Base-by-base conservation (phyloP, 1,140 invertebrate species). In the Oreohelix idahoensis region DNA sequence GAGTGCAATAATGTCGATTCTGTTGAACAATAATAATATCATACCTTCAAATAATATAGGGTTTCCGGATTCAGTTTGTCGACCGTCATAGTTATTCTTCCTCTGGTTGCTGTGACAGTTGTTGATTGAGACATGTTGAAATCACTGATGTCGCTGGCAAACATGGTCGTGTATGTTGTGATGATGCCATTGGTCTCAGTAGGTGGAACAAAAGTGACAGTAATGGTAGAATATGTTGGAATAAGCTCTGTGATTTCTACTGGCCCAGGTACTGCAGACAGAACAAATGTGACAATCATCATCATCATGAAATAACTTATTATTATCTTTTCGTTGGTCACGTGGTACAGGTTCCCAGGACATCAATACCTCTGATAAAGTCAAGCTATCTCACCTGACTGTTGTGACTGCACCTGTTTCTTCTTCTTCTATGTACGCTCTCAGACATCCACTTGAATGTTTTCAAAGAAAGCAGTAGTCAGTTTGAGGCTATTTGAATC, bases 11-110 rank as follows among this genome's bases (percentile, higher is more conserved):
- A n/a, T n/a, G n/a, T n/a, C n/a, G n/a, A n/a, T n/a, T n/a, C n/a
- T n/a, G n/a, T n/a, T n/a, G n/a, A n/a, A n/a, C n/a, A n/a, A n/a
- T n/a, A n/a, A n/a, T n/a, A n/a, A n/a, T n/a, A n/a, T 35, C 26
- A 69, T 82, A 91, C 90, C 86, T 87, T 88, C 32, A 91, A 49
- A 70, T 84, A 89, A 82, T 90, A 90, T 0, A 51, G 10, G 29
- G 87, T 90, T 49, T 83, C 82, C 4, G 89, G 81, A 17, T 45
- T 51, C 13, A 90, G 83, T 35, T 80, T 81, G 13, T 82, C 69
- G 23, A 90, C 70, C 11, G 70, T 79, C 0, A 83, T 79, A 26
- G 63, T 73, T 0, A 53, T 36, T 0, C 35, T 5, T 0, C 58
- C 79, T 13, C 29, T 58, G 26, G 0, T 11, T 17, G 86, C 71